A percentile compares a stretch with the other conserved stretches of the same genome.
Conservation (phyloP, 2,888 invertebrate genomes). For the Laspeyria flexula region DNA sequence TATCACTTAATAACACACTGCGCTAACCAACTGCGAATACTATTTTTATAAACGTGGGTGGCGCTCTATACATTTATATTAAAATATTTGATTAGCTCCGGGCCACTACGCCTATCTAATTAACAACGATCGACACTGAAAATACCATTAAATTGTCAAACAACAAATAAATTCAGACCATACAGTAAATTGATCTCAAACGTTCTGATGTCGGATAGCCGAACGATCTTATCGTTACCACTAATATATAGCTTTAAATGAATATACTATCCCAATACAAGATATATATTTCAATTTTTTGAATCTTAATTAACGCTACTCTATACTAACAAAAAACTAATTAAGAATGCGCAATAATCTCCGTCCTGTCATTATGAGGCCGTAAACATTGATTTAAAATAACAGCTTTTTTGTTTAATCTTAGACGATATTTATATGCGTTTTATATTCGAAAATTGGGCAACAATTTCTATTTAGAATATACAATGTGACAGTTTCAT, state of each 20-base stretch:
- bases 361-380: slow-evolving; percentile 33
- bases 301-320: slow-evolving; percentile 41
- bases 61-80: slow-evolving; percentile 58
- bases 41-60: slow-evolving; percentile 67
- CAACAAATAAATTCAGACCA: slow-evolving; percentile 57
- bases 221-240: slow-evolving; percentile 45
- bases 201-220: slow-evolving; percentile 23
- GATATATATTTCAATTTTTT: slow-evolving; percentile 30
- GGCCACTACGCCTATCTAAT: slow-evolving; percentile 52
- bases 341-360: slow-evolving; percentile 42
- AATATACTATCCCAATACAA: slow-evolving; percentile 22
- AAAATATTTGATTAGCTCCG: slow-evolving; percentile 63
- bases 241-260: slow-evolving; percentile 43
- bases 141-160: slow-evolving; percentile 70
- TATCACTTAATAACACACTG: slow-evolving; percentile 59
- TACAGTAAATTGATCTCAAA: slow-evolving; percentile 56
- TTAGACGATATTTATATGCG: slow-evolving; percentile 21
- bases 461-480: slow-evolving; percentile 32
- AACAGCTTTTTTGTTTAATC: slow-evolving; percentile 30
- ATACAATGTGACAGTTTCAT: slow-evolving; percentile 32
- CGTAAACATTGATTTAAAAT: slow-evolving; percentile 38
- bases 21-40: slow-evolving; percentile 52
- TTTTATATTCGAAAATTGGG: slow-evolving; percentile 30
- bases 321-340: slow-evolving; percentile 40
- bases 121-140: slow-evolving; percentile 56